Base-by-base conservation (phyloP, 2,888 invertebrate genomes). In the Thecocarcelia acutangulata region DNA sequence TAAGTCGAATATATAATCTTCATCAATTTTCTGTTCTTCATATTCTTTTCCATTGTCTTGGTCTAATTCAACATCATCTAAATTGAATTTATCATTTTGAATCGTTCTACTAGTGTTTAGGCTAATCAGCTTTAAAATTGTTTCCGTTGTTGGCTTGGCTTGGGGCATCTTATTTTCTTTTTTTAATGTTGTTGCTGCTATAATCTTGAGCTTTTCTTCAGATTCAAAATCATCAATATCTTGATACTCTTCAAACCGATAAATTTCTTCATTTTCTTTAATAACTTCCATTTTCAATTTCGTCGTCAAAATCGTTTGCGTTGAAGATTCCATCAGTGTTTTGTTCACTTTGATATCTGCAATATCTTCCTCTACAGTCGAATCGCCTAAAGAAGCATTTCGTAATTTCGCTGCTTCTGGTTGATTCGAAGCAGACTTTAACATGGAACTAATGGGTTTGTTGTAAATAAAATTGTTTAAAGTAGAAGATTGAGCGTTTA, bases 371-470 rank as follows among this genome's bases (percentile, higher is more conserved):
- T 72, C 48, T 54, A 77, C 83, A 24, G 37, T 83, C 9, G 79
- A 69, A 12, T 80, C 82, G 12, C 87, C 85, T 1, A 87, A 63
- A 0, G 86, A 91, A 86, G 90, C 92, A 89, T 19, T 92, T 90
- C 63, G 92, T 88, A 78, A 50, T 64, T 90, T 85, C 0, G 87
- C 87, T 0, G 87, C 86, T 8, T 86, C 83, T 15, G 87, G 86
- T 42, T 52, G n/a, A 40, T 73, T 73, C 64, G 87, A 6, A 6
- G 70, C 68, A 15, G 78, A 81, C 42, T 74, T 77, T 28, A 80
- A 73, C 69, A 78, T 78, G 15, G 82, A 82, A 61, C 82, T 82
- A 52, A 82, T 82, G 0, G 75, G 92, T 91, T 85, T 84, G 73
- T 82, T 77, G 40, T 61, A 80, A 6, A 13, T 11, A 19, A 50